These are phyloP conservation scores for Micrasema minimum DNA, from an alignment of 1,140 invertebrate species.

Conservation along the genomic window DNA sequence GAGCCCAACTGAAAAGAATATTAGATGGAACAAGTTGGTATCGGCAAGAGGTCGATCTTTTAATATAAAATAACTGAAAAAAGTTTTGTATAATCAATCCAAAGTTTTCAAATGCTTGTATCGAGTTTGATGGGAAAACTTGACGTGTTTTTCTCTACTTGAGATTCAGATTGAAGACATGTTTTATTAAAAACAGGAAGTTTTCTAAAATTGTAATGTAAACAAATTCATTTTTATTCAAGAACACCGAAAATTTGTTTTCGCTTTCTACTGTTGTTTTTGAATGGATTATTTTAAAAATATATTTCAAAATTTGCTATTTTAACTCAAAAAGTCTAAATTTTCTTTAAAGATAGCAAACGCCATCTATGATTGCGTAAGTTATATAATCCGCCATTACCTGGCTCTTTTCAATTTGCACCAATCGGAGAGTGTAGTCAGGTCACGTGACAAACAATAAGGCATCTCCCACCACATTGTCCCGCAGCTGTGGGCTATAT, in stretches of 20 bases:
- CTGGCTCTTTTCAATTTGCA: neutral
- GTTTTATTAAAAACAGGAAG: too few species aligned
- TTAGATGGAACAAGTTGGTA: slow-evolving; percentile 20
- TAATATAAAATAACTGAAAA: slow-evolving; percentile 1
- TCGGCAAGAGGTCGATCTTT: slow-evolving; percentile 3
- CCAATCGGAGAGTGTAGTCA: slow-evolving; percentile 8
- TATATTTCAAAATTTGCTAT: too few species aligned
- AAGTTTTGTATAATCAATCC: slow-evolving; percentile 7
- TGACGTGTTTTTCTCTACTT: too few species aligned
- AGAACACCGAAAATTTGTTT: too few species aligned
- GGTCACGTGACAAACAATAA: slow-evolving; percentile 31
- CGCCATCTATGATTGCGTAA: neutral
- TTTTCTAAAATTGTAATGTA: too few species aligned
- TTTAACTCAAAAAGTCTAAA: too few species aligned
- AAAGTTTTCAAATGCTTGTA: neutral
- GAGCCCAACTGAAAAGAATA: neutral
- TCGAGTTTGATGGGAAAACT: neutral
- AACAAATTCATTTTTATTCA: too few species aligned
- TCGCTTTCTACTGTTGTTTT: too few species aligned
- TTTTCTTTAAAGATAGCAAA: too few species aligned
- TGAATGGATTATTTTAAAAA: too few species aligned
- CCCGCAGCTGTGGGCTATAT: neutral
- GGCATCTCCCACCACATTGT: slow-evolving; percentile 11
- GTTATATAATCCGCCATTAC: neutral
- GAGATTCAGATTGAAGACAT: too few species aligned